Evolutionary conservation across 2,888 invertebrate genomes (phyloP), one percentile per base, ranked within the genome.

Genomic region (Caenorhabditis sulstoni): DNA sequence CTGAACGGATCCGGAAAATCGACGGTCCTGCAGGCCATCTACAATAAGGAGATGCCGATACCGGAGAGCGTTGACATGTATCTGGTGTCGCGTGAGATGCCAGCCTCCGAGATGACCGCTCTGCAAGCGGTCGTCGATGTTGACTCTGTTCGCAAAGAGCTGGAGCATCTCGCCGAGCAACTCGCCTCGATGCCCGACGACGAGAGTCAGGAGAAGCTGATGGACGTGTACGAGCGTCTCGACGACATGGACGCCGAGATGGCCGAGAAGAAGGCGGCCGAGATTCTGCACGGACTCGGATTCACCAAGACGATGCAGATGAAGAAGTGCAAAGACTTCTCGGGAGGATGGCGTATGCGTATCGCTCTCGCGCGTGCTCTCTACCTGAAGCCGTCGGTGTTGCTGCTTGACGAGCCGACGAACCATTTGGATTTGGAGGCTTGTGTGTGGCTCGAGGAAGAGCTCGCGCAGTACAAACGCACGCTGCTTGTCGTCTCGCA

Each of bases 361-460:
- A 93, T 93, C 71, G 92, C 93, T 90, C 89, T 93, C 20, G 93
- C 93, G 5, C 88, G 93, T 59, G 93, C 93, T 4, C 89, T 93
- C 35, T 93, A 91, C 85, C 91, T 93, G 52, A 92, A 92, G 81
- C 93, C 93, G 0, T 92, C 92, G 68, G 87, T 93, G 62, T 89
- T 93, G 35, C 88, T 93, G 59, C 90, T 93, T 67, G 93, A 93
- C 88, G 93, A 93, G 86, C 93, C 93, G 0, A 92, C 92, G 9
- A 92, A 92, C 81, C 92, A 92, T 88, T 87, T 93, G 49, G 91
- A 93, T 93, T 93, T 99, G 86, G 97, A 99, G 90, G 98, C 99
- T 71, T 99, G 98, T 91, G 98, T 99, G 53, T 99, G 99, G 99
- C 93, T 99, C 70, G 99, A 99, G 91, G 96, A 97, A 91, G 98